Evolutionary conservation across 2,888 invertebrate genomes (phyloP).

Genomic region (Idaea aversata): DNA sequence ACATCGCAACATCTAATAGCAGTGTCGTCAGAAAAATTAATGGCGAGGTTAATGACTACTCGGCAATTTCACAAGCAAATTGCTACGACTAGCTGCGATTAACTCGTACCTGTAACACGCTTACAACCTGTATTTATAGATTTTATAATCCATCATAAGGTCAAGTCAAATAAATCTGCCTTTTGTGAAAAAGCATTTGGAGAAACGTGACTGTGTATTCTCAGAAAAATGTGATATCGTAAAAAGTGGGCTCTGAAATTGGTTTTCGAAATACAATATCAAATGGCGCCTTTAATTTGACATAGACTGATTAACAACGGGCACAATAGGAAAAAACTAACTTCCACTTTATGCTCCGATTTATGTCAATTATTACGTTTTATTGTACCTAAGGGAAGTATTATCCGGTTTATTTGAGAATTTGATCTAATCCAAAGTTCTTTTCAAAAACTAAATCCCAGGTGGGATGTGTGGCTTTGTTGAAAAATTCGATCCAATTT

Average conservation of each 20-base stretch:
- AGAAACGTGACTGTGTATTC: background rate
- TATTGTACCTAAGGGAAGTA: background rate
- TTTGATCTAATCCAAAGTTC: too few species aligned
- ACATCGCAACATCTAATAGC: conserved; percentile 48
- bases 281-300: background rate
- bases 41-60: conserved; percentile 46
- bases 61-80: conserved; percentile 51
- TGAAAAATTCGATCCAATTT: conserved; percentile 12
- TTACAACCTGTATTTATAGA: conserved; percentile 27
- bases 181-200: background rate
- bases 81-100: conserved; percentile 43
- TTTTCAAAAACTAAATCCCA: conserved; percentile 5
- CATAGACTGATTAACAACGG: background rate
- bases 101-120: conserved; percentile 42
- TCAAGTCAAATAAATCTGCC: background rate
- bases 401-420: background rate
- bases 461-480: conserved; percentile 8
- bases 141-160: conserved; percentile 42
- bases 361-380: too few species aligned
- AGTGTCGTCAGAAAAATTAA: conserved; percentile 59
- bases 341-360: background rate
- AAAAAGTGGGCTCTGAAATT: background rate
- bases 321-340: background rate
- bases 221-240: background rate
- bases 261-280: background rate